Conservation (phyloP, 2,113 vertebrate genomes). For the Phylloscopus trochilus region DNA sequence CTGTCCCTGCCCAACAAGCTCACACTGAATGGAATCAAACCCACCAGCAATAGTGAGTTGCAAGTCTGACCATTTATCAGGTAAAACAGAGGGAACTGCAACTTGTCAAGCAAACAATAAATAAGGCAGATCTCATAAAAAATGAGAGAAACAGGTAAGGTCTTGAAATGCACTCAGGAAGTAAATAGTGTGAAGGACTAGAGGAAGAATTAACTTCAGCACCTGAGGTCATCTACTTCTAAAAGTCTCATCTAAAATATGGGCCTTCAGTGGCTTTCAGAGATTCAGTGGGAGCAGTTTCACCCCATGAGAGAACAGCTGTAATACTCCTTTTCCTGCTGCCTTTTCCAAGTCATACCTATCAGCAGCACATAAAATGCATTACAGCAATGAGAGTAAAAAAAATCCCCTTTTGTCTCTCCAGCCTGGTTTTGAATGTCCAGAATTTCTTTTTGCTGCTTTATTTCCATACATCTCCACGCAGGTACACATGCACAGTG, state of each 20-base stretch:
- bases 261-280: background rate
- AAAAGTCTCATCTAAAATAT: background rate
- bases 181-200: background rate
- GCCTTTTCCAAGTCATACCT: background rate
- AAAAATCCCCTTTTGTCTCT: background rate
- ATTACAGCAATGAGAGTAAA: background rate
- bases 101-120: background rate
- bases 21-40: background rate
- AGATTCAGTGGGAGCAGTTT: background rate
- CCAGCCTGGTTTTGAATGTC: background rate
- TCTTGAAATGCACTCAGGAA: background rate
- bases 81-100: background rate
- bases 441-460: background rate
- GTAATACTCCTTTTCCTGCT: background rate
- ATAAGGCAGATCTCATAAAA: background rate
- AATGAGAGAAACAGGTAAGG: background rate
- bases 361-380: background rate
- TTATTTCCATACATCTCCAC: background rate
- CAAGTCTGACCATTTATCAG: background rate
- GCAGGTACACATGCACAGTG: background rate
- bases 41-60: background rate
- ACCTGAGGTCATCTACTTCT: background rate
- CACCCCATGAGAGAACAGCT: background rate
- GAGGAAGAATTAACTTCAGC: constrained; percentile 1
- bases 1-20: background rate